Evolutionary conservation across 2,888 invertebrate genomes (phyloP).

Genomic region (Ditylenchus weischeri): DNA sequence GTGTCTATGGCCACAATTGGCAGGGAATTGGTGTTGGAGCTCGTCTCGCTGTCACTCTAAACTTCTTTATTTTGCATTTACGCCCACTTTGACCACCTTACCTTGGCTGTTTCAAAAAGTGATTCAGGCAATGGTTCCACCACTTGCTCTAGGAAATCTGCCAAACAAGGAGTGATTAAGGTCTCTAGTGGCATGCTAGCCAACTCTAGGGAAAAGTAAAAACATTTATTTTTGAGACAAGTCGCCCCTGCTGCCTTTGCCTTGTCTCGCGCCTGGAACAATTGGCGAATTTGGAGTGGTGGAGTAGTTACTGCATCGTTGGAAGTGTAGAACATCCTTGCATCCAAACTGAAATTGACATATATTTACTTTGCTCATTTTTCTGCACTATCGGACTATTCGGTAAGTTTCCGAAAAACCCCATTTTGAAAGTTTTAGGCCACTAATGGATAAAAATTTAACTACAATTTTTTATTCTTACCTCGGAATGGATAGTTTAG

Average conservation of each 20-base stretch:
- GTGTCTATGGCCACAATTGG: constrained; percentile 50
- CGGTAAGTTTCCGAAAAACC: too few relatives aligned
- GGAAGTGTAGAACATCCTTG: constrained; percentile 68
- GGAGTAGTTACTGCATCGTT: constrained; percentile 29
- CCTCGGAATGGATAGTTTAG: constrained; percentile 22
- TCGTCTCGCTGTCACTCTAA: neutral
- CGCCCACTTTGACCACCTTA: neutral
- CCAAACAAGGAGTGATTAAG: constrained; percentile 89
- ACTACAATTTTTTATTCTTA: neutral
- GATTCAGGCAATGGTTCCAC: constrained; percentile 81
- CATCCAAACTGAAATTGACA: constrained; percentile 66
- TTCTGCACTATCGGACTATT: too few relatives aligned
- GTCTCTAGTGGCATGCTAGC: constrained; percentile 97
- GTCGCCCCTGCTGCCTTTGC: neutral
- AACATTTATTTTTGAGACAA: constrained; percentile 69
- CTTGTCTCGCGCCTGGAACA: constrained; percentile 7
- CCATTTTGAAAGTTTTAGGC: too few relatives aligned
- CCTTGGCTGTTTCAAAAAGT: constrained; percentile 29
- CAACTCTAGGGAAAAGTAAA: constrained; percentile 89
- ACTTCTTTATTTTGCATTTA: neutral
- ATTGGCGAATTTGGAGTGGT: constrained; percentile 19
- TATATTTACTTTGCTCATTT: neutral
- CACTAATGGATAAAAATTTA: neutral
- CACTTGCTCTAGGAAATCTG: constrained; percentile 87
- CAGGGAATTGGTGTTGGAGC: constrained; percentile 13